A percentile compares a stretch with the other conserved stretches of the same genome.
Evolutionary conservation across 2,113 vertebrate species (phyloP).

Genomic region (Fregetta grallaria): DNA sequence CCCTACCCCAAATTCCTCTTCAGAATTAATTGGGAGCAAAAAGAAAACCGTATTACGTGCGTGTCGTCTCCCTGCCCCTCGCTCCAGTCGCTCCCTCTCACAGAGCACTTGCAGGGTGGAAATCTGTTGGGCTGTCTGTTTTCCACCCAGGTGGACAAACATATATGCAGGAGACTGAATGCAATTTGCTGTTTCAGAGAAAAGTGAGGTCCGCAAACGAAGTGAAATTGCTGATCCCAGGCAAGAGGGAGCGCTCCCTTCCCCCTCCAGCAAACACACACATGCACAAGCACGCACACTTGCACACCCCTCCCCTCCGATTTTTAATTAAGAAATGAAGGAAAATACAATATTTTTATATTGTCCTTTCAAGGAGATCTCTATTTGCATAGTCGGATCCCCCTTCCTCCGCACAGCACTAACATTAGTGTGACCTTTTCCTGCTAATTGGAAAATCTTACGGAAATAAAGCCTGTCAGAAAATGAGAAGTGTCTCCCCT

Average conservation of each 20-base stretch:
- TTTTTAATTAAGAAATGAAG: constrained; percentile 50
- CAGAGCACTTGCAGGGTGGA: background rate
- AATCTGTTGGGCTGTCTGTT: background rate
- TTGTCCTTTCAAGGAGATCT: constrained; percentile 78
- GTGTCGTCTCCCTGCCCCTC: background rate
- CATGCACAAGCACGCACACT: background rate
- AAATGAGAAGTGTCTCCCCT: constrained; percentile 85
- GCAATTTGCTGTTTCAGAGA: constrained; percentile 10
- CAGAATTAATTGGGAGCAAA: background rate
- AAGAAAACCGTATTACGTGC: fast-evolving
- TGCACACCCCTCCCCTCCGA: background rate
- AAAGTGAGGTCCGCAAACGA: background rate
- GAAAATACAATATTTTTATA: constrained; percentile 52
- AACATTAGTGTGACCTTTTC: constrained; percentile 94
- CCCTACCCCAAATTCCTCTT: background rate
- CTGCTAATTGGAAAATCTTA: constrained; percentile 98
- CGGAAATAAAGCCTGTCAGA: constrained; percentile 94
- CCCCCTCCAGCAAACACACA: background rate
- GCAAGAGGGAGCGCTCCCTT: background rate
- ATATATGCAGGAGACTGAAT: background rate
- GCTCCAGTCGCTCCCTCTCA: background rate
- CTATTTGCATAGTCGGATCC: constrained; percentile 80
- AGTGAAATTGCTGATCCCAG: background rate
- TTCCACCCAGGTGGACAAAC: background rate
- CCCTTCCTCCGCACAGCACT: constrained; percentile 72